phyloP scores from a whole-genome alignment of 37 sponge, comb jelly and placozoan species.

The Cladorhizidae sp. region DNA sequence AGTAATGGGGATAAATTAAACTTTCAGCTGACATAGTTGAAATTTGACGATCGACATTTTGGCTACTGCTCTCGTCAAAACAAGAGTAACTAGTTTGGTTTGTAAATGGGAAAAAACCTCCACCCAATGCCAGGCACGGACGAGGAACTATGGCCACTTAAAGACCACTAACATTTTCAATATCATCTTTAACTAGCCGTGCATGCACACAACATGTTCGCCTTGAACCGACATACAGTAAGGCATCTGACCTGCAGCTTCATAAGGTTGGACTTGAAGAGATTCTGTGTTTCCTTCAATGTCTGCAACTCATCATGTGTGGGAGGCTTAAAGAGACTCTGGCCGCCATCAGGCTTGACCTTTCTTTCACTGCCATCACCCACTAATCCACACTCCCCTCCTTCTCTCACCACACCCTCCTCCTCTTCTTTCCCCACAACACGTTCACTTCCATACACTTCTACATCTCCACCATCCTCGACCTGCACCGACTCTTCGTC shows the following conservation, averaged over 20 bases:
- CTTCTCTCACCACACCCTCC: conserved; percentile 18
- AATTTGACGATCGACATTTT: too few relatives aligned
- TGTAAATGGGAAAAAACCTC: too few relatives aligned
- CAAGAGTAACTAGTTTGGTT: too few relatives aligned
- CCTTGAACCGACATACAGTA: not conserved
- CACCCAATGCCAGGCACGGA: too few relatives aligned
- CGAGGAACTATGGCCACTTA: too few relatives aligned
- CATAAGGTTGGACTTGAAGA: conserved; percentile 81
- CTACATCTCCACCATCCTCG: not conserved
- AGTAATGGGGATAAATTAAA: too few relatives aligned
- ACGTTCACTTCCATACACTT: conserved; percentile 10
- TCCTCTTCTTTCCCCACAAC: conserved; percentile 26
- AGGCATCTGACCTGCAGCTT: conserved; percentile 66
- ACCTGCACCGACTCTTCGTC: not conserved
- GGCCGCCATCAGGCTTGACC: not conserved
- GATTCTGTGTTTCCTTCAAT: conserved; percentile 79
- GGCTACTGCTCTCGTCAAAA: too few relatives aligned
- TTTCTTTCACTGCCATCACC: not conserved
- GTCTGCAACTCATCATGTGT: conserved; percentile 82
- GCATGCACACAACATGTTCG: too few relatives aligned
- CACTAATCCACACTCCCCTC: not conserved
- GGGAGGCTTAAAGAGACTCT: conserved; percentile 76
- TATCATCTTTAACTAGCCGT: too few relatives aligned
- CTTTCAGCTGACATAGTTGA: too few relatives aligned
- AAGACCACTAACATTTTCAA: too few relatives aligned